Conservation (phyloP, 2,797 vertebrate species). For the Agapornis canus region DNA sequence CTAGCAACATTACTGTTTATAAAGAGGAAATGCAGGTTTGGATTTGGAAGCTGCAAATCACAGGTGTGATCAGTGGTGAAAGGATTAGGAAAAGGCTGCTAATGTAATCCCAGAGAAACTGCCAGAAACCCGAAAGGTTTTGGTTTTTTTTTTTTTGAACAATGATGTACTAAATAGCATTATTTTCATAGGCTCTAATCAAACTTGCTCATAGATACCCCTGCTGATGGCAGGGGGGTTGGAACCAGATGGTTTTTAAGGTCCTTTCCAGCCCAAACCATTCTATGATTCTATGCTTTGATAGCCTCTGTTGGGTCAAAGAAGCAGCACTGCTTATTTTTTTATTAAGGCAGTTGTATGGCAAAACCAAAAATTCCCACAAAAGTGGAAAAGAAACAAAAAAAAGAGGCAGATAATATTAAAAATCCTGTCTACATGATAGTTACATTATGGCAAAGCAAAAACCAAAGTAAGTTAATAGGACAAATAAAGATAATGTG, state of each 20-base stretch:
- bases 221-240: neutral
- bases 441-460: neutral
- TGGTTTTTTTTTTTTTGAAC: neutral
- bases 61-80: neutral
- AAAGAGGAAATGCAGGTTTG: neutral
- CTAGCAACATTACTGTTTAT: neutral
- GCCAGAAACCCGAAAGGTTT: neutral
- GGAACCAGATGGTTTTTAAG: neutral
- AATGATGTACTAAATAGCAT: neutral
- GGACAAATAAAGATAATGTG: neutral
- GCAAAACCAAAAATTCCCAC: neutral
- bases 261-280: neutral
- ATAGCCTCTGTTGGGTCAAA: neutral
- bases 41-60: neutral
- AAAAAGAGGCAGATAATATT: neutral
- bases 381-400: neutral
- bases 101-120: neutral
- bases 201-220: neutral
- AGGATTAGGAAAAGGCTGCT: neutral
- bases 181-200: neutral
- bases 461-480: neutral
- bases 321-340: neutral
- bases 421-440: neutral
- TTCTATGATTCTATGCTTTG: neutral
- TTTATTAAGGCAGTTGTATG: neutral